phyloP scores from a whole-genome alignment of 1,140 invertebrate species.

The Helicoverpa zea region DNA sequence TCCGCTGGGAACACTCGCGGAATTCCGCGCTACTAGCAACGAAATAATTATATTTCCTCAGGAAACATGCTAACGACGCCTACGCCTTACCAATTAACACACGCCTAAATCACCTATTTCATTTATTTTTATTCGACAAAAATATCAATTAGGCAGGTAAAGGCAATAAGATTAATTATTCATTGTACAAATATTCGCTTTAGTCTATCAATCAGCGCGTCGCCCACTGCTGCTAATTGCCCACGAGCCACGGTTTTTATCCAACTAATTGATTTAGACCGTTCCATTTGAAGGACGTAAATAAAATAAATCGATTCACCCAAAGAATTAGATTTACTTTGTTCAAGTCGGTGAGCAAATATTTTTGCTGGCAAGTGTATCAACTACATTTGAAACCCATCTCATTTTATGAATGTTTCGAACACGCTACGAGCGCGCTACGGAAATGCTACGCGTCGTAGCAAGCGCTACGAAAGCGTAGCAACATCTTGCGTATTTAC shows the following conservation, averaged over 20 bases:
- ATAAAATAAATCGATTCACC: slow-evolving; percentile 15
- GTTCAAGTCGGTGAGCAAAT: background rate
- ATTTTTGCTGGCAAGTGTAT: background rate
- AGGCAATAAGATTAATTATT: background rate
- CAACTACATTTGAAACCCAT: background rate
- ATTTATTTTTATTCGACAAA: background rate
- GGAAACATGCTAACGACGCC: background rate
- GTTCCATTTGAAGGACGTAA: background rate
- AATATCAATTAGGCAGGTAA: background rate
- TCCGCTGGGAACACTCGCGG: background rate
- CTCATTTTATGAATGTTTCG: background rate
- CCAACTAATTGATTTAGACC: background rate
- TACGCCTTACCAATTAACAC: background rate
- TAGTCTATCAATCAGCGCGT: background rate
- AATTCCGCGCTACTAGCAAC: background rate
- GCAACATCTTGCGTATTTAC: slow-evolving; percentile 13
- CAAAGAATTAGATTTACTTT: background rate
- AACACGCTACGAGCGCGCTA: slow-evolving; percentile 11
- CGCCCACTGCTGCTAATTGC: background rate
- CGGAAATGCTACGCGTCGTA: slow-evolving; percentile 34
- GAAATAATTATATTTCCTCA: background rate
- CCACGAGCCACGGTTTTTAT: slow-evolving; percentile 7
- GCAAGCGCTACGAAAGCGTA: slow-evolving; percentile 24
- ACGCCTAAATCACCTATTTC: background rate
- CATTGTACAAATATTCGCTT: background rate